Percentiles rank a stretch among this genome's conserved stretches.
These are phyloP conservation scores for Mamestra configurata DNA, from an alignment of 1,140 invertebrate genomes.

Conservation along the genomic window DNA sequence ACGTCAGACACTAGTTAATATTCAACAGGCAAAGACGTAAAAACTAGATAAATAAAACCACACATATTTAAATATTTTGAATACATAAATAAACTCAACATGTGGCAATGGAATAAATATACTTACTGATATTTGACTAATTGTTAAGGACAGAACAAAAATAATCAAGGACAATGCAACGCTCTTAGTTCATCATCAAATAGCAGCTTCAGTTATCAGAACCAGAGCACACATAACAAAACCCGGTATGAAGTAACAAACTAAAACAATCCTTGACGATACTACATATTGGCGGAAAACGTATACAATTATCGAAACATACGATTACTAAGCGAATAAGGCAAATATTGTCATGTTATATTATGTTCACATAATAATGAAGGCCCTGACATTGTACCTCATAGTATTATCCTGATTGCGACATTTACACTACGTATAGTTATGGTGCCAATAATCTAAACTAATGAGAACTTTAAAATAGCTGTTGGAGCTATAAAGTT, in stretches of 20 bases:
- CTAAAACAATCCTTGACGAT: not conserved
- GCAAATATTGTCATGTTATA: not conserved
- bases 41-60: conserved; percentile 29
- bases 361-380: not conserved
- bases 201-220: not conserved
- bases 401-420: not conserved
- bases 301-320: not conserved
- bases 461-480: not conserved
- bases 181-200: not conserved
- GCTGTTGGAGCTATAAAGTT: not conserved
- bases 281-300: not conserved
- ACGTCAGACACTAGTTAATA: conserved; percentile 25
- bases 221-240: not conserved
- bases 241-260: not conserved
- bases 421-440: not conserved
- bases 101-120: conserved; percentile 14
- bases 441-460: not conserved
- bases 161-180: too few species aligned
- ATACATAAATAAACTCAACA: conserved; percentile 4
- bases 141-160: too few species aligned
- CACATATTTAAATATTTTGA: conserved; percentile 24
- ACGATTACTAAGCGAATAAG: not conserved
- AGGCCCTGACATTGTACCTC: conserved; percentile 20
- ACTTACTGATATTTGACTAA: not conserved
- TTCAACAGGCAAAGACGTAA: conserved; percentile 31